Evolutionary conservation across 2,888 invertebrate species (phyloP).

Genomic region (Priocnemis perturbator): DNA sequence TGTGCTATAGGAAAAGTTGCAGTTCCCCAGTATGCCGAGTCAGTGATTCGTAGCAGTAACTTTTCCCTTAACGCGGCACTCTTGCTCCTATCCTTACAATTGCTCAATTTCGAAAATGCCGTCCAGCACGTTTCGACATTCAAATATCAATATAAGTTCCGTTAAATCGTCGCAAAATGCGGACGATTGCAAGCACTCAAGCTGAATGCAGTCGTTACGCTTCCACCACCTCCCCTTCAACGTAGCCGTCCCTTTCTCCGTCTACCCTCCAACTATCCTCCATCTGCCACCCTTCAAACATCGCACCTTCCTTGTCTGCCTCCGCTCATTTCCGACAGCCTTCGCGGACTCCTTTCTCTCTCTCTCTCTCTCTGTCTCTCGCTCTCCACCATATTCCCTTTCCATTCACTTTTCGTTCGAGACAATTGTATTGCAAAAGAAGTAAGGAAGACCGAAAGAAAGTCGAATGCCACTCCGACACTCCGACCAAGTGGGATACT

Average conservation of each 20-base stretch:
- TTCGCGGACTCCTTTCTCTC: neutral
- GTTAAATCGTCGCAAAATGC: conserved; percentile 52
- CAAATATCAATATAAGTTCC: conserved; percentile 61
- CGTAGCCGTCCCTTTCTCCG: neutral
- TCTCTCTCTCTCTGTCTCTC: too few relatives aligned
- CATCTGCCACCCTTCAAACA: conserved; percentile 9
- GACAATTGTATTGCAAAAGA: conserved; percentile 42
- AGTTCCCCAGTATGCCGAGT: too few relatives aligned
- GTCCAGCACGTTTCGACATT: conserved; percentile 40
- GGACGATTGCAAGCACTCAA: conserved; percentile 56
- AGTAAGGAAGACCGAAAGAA: conserved; percentile 24
- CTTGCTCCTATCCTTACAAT: neutral
- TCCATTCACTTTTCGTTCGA: conserved; percentile 45
- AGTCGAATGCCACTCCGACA: conserved; percentile 23
- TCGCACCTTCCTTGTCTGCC: neutral
- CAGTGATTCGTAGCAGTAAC: too few relatives aligned
- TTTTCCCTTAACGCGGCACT: too few relatives aligned
- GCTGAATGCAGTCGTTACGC: conserved; percentile 66
- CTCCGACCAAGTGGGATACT: conserved; percentile 27
- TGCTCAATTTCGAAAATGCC: conserved; percentile 6
- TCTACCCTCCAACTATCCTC: neutral
- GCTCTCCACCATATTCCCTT: neutral
- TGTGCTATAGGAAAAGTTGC: too few relatives aligned
- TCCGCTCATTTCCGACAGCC: neutral
- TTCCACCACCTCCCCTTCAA: conserved; percentile 26